Conservation (phyloP, 2,797 vertebrate species). For the Sphenopsis melanotis region DNA sequence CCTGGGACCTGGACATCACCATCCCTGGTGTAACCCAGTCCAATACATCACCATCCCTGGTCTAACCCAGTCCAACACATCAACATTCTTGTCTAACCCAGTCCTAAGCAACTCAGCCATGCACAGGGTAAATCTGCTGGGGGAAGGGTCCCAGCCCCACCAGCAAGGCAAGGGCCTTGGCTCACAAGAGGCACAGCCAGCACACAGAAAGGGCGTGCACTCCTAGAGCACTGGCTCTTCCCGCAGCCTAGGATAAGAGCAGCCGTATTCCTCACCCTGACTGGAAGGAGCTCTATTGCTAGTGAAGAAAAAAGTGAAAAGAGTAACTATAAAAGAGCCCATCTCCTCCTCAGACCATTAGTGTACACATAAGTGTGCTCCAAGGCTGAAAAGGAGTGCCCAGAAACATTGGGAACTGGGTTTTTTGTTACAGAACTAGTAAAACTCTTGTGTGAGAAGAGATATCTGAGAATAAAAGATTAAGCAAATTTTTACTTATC, state of each 20-base stretch:
- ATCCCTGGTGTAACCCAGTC: neutral
- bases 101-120: neutral
- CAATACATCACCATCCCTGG: neutral
- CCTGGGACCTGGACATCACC: rapidly evolving
- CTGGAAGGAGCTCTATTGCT: neutral
- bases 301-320: neutral
- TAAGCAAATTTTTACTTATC: neutral
- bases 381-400: neutral
- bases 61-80: neutral
- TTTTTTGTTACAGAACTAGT: neutral
- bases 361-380: rapidly evolving
- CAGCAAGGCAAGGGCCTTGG: neutral
- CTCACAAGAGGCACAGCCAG: neutral
- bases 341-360: neutral
- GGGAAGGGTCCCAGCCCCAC: neutral
- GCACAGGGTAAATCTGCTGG: neutral
- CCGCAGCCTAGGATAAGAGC: neutral
- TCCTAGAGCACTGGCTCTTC: neutral
- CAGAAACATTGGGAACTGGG: neutral
- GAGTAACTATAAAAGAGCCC: neutral
- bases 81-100: neutral
- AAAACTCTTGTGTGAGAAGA: neutral
- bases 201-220: neutral
- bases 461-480: neutral
- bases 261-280: neutral